Conservation (phyloP, 2,797 vertebrate genomes). For the Halcyon badia region DNA sequence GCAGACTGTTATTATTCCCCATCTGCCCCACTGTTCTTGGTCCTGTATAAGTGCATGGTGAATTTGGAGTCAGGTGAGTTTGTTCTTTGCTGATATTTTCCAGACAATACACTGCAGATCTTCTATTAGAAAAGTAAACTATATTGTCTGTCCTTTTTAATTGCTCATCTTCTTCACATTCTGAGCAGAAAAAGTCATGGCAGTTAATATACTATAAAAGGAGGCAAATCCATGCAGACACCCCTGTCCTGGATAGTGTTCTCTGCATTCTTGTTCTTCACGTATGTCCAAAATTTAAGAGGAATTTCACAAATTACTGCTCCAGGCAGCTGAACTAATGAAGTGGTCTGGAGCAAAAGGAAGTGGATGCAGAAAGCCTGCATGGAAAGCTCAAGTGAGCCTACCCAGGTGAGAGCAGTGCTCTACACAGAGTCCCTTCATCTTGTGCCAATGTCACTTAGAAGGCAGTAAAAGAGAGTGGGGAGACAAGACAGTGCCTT, state of each 20-base stretch:
- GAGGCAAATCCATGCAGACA: not conserved
- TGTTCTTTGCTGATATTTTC: not conserved
- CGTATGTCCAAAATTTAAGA: not conserved
- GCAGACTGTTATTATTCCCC: not conserved
- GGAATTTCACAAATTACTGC: not conserved
- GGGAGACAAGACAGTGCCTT: not conserved
- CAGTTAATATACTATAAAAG: not conserved
- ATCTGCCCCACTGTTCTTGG: not conserved
- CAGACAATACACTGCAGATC: not conserved
- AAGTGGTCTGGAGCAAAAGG: not conserved
- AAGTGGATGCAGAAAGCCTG: not conserved
- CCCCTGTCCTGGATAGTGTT: not conserved
- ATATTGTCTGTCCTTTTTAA: not conserved
- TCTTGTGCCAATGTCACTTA: not conserved
- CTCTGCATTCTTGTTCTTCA: not conserved
- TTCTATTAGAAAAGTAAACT: not conserved
- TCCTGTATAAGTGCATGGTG: not conserved
- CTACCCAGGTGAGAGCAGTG: not conserved
- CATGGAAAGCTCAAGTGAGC: not conserved
- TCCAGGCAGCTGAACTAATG: not conserved
- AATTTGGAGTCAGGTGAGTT: not conserved
- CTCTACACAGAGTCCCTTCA: not conserved
- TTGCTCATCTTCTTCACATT: not conserved
- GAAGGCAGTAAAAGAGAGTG: rapidly evolving
- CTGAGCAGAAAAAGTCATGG: not conserved